Conservation (phyloP, 1,140 invertebrate genomes). For the Aplysia californica region DNA sequence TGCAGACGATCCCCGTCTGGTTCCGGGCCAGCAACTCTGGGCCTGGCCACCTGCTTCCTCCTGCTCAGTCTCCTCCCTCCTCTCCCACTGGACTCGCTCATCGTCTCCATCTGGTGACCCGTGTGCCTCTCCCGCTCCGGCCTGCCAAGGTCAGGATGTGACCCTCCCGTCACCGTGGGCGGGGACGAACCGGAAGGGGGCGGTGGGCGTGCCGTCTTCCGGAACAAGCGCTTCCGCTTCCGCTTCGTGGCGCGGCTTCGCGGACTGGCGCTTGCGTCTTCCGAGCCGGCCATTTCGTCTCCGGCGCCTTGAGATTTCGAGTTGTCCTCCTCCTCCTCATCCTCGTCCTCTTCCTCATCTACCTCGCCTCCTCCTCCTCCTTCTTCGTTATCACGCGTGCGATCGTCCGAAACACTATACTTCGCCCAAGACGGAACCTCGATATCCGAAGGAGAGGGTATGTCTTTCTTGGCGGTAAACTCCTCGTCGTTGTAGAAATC, state of each 20-base stretch:
- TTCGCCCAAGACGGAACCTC: too few species aligned
- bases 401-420: too few species aligned
- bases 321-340: background rate
- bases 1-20: conserved; percentile 10
- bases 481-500: conserved; percentile 18
- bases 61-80: background rate
- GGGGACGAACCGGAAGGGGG: too few species aligned
- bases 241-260: background rate
- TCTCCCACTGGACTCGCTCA: conserved; percentile 9
- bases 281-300: too few species aligned
- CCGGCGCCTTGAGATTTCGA: background rate
- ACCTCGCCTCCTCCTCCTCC: background rate
- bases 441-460: too few species aligned
- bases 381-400: too few species aligned
- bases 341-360: background rate
- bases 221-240: background rate
- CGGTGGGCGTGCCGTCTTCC: background rate
- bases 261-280: too few species aligned
- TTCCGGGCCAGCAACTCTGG: conserved; percentile 1
- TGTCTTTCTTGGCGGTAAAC: background rate
- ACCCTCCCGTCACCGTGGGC: conserved; percentile 3
- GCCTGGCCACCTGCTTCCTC: background rate
- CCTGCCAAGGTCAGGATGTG: background rate
- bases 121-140: background rate
- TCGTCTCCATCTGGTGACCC: background rate